Evolutionary conservation across 1,140 invertebrate species (phyloP).

Genomic region (Orchesella cincta): DNA sequence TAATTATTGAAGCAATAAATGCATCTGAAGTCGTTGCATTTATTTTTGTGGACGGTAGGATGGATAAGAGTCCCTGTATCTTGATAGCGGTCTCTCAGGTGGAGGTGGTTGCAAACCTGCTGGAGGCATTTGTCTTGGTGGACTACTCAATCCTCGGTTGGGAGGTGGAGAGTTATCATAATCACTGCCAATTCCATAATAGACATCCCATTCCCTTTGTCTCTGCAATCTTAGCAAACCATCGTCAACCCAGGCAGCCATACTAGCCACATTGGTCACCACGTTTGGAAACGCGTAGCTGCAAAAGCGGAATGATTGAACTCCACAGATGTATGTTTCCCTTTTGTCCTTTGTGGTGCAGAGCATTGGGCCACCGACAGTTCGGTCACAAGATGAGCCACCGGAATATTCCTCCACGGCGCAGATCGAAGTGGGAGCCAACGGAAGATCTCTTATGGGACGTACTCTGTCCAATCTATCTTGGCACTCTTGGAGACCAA

Average conservation of each 20-base stretch:
- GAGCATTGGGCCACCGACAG: neutral
- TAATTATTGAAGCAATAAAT: no score
- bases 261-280: neutral
- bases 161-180: neutral
- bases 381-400: neutral
- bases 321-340: neutral
- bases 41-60: no score
- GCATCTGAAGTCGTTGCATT: no score
- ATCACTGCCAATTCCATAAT: conserved; percentile 3
- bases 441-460: neutral
- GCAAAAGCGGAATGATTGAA: conserved; percentile 14
- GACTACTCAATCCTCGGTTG: no score
- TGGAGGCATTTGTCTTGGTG: no score
- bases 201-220: neutral
- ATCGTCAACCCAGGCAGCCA: conserved; percentile 1
- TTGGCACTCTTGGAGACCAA: neutral
- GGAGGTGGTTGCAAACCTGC: no score
- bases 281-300: conserved; percentile 13
- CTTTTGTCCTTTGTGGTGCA: neutral
- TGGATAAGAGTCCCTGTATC: no score
- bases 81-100: no score
- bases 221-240: neutral
- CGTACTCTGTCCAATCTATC: neutral
- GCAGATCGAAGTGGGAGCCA: neutral
- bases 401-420: conserved; percentile 14